Evolutionary conservation across 2,888 invertebrate genomes (phyloP).

Genomic region (Napeogenes inachia): DNA sequence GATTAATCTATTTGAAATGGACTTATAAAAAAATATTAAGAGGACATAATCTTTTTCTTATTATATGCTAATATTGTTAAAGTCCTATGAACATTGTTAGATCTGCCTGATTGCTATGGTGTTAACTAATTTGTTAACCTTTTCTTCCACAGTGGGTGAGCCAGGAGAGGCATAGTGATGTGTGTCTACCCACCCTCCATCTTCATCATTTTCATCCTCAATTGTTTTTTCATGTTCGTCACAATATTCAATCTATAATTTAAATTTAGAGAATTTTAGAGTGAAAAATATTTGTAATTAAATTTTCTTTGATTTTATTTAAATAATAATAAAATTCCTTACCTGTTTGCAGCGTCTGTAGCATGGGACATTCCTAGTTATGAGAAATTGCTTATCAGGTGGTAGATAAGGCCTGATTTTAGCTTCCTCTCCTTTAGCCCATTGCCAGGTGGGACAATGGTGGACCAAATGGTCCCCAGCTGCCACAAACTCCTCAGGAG

Average conservation of each 20-base stretch:
- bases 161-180: constrained; percentile 88
- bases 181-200: constrained; percentile 99
- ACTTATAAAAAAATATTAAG: too few relatives aligned
- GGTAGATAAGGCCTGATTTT: constrained; percentile 94
- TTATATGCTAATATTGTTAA: too few relatives aligned
- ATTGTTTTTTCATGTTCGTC: constrained; percentile 94
- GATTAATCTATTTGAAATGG: too few relatives aligned
- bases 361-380: constrained; percentile 98
- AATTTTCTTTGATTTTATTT: background rate
- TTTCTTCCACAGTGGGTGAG: constrained; percentile 83
- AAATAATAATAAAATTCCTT: constrained; percentile 15
- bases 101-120: background rate
- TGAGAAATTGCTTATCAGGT: constrained; percentile 95
- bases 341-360: constrained; percentile 95
- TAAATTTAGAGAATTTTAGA: too few relatives aligned
- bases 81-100: too few relatives aligned
- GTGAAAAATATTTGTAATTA: background rate
- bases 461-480: constrained; percentile 99
- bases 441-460: constrained; percentile 99
- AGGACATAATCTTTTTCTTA: too few relatives aligned
- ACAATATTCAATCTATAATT: constrained; percentile 90
- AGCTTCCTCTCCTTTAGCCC: constrained; percentile 95
- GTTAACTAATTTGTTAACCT: constrained; percentile 54
- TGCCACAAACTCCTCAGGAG: constrained; percentile 99
- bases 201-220: constrained; percentile 88